phyloP scores from a whole-genome alignment of 2,797 vertebrate genomes.

The Pantherophis alleghaniensis region DNA sequence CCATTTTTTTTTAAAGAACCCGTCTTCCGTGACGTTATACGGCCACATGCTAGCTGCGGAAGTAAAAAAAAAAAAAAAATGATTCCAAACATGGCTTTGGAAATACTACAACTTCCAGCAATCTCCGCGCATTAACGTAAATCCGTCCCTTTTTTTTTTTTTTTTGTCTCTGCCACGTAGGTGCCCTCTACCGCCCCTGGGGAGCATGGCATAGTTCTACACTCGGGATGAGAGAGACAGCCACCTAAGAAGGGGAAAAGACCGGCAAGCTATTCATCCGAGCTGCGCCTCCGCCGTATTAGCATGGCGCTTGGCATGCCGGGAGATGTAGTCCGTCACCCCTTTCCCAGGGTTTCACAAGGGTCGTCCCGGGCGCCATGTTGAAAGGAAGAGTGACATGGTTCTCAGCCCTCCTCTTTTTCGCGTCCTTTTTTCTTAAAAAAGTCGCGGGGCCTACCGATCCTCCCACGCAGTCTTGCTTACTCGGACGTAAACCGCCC shows the following conservation, averaged over 20 bases:
- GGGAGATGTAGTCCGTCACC: slow-evolving; percentile 26
- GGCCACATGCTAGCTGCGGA: neutral
- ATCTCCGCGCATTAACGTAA: neutral
- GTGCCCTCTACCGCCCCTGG: neutral
- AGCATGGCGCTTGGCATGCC: neutral
- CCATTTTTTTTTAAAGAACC: neutral
- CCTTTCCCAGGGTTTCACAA: too few relatives aligned
- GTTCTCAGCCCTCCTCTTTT: neutral
- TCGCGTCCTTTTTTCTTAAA: neutral
- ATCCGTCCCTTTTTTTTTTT: neutral
- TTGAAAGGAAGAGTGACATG: neutral
- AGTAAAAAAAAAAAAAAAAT: neutral
- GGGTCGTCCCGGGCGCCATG: neutral
- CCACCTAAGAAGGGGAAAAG: too few relatives aligned
- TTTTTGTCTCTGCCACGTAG: neutral
- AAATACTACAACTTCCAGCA: neutral
- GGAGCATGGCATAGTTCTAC: too few relatives aligned
- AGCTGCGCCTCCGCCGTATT: neutral
- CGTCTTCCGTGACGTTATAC: neutral
- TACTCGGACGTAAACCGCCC: neutral
- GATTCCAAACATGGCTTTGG: too few relatives aligned
- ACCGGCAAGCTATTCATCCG: neutral
- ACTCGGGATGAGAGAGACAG: neutral
- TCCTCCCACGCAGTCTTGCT: neutral
- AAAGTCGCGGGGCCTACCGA: neutral